phyloP scores from a whole-genome alignment of 92 coral and sea anemone genomes.

The Siderastrea siderea region DNA sequence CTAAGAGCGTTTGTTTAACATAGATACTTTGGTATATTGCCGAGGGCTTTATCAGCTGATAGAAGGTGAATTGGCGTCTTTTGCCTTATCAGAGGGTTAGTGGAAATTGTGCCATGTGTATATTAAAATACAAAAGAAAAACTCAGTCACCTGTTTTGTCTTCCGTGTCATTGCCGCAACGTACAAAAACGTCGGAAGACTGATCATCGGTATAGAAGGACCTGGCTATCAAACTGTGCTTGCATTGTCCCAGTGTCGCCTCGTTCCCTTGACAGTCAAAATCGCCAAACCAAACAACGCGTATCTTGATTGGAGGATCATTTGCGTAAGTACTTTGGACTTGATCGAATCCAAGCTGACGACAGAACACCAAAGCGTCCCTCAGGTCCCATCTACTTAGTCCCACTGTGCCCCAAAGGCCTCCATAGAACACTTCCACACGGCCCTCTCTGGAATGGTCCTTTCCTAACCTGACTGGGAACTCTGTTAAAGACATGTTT shows the following conservation, averaged over 20 bases:
- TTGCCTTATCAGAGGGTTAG: no score
- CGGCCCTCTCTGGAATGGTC: constrained; percentile 65
- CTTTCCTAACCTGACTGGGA: constrained; percentile 54
- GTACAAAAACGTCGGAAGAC: constrained; percentile 22
- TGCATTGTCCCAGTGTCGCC: constrained; percentile 23
- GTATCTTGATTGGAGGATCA: background rate
- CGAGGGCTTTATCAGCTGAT: no score
- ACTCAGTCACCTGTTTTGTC: constrained; percentile 10
- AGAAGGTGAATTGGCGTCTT: no score
- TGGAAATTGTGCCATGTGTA: background rate
- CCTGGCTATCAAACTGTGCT: constrained; percentile 17
- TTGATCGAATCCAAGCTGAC: constrained; percentile 60
- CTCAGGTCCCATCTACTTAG: constrained; percentile 44
- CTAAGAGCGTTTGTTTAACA: no score
- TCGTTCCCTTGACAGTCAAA: constrained; percentile 47
- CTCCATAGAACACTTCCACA: constrained; percentile 69
- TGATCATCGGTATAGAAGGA: background rate
- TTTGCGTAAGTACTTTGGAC: constrained; percentile 15
- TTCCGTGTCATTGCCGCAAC: constrained; percentile 20
- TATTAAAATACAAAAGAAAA: background rate
- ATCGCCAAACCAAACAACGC: constrained; percentile 35
- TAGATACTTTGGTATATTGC: no score
- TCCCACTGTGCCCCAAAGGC: constrained; percentile 66
- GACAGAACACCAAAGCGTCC: constrained; percentile 69
- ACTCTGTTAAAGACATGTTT: background rate